Evolutionary conservation across 64 coral and sea anemone species (phyloP), one percentile per base, ranked within the genome.

Genomic region (Stichodactyla helianthus): DNA sequence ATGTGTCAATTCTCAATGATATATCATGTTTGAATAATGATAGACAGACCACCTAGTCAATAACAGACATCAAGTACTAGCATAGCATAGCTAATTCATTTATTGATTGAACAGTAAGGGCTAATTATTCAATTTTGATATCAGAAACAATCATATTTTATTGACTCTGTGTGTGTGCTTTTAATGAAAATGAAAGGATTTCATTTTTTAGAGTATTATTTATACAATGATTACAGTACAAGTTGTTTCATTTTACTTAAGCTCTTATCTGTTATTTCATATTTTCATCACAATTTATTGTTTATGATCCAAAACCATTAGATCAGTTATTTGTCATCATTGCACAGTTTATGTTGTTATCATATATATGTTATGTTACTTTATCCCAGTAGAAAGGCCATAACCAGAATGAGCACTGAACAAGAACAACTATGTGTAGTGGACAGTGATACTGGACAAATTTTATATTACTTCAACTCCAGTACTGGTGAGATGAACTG

Each of bases 401-500:
- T 26, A 52, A 65, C 19, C 19, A 84, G 14, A 2, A 84, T 84
- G 83, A 84, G 83, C 61, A 20, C 19, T 60, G 83, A 84, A 15
- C 59, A 58, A 35, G 83, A 84, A 16, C 83, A 84, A 50, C 55
- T 84, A 8, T 84, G 83, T 84, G 83, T 84, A 8, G 83, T 84
- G 51, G 83, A 84, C 53, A 84, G 83, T 51, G 83, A 84, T 63
- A 84, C 83, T 6, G 83, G 83, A 35, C 83, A 84, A 15, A 84
- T 84, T 19, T 54, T 84, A 6, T 84, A 84, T 25, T 84, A 84
- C 55, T 84, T 84, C 25, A 84, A 84, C 59, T 63, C 83, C 17
- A 84, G 18, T 50, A 84, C 83, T 53, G 83, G 83, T 35, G 83
- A 84, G 51, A 84, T 84, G 83, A 84, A 84, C 20, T 84, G 83